These are phyloP conservation scores for Guaruba guarouba DNA, from an alignment of 2,113 vertebrate species.

Conservation along the genomic window DNA sequence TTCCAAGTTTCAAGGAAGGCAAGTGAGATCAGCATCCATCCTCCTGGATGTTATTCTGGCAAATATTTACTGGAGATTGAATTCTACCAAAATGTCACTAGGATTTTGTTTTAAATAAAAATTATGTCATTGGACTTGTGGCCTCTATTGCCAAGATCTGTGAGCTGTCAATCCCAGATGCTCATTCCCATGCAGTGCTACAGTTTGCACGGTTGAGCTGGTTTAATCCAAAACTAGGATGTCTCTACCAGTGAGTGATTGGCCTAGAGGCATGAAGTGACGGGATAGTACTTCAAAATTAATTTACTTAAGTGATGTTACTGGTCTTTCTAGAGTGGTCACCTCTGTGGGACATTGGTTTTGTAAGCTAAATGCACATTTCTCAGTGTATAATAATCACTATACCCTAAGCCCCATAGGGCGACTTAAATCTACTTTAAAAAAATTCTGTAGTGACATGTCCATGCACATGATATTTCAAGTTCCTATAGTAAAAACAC, in stretches of 20 bases:
- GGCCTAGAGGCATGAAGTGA: constrained; percentile 85
- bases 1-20: background rate
- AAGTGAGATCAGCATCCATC: background rate
- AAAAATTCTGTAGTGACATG: background rate
- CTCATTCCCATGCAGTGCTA: constrained; percentile 78
- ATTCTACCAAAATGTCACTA: constrained; percentile 52
- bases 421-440: constrained; percentile 41
- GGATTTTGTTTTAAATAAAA: constrained; percentile 73
- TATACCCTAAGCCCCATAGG: constrained; percentile 42
- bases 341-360: constrained; percentile 77
- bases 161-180: constrained; percentile 84
- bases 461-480: background rate
- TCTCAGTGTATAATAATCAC: constrained; percentile 72
- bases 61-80: constrained; percentile 41
- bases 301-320: constrained; percentile 88
- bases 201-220: constrained; percentile 89
- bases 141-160: constrained; percentile 74
- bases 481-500: background rate
- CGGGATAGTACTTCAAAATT: constrained; percentile 90
- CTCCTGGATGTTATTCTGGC: constrained; percentile 15
- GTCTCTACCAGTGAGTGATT: constrained; percentile 77
- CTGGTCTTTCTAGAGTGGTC: constrained; percentile 77
- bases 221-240: constrained; percentile 81
- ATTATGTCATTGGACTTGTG: constrained; percentile 76
- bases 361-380: constrained; percentile 77